Evolutionary conservation across 2,113 vertebrate genomes (phyloP), one percentile per base, ranked within the genome.

Genomic region (Aphyosemion australe): DNA sequence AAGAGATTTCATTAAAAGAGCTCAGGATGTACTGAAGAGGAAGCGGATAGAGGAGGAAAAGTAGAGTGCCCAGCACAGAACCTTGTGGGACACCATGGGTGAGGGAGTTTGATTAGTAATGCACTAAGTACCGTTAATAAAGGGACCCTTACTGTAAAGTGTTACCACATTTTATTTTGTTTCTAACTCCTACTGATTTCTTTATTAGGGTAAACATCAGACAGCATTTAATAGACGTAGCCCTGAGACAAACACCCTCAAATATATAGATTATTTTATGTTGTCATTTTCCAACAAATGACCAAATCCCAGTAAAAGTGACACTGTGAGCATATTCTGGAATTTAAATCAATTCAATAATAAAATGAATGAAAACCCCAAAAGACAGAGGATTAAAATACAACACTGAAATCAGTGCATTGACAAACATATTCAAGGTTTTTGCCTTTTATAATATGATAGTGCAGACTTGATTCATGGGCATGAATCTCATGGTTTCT

Each of bases 401-500:
- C 51, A 67, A 70, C 46, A 65, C 21, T 69, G 8, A 49, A 52
- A 12, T 67, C 66, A 76, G 53, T 57, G 64, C 59, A 60, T 31
- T 7, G 8, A 76, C 63, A 48, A 48, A 48, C n/a, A 19, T 19
- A 10, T n/a, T 7, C 26, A 26, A 26, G 26, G 3, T 2, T 26
- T 26, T 26, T 26, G 26, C 26, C 26, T 26, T 26, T 26, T 26
- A 26, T 26, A 26, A 4, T 2, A 26, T 26, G 26, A 60, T 59
- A 54, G 70, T 74, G 58, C 54, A 45, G 51, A 45, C 64, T 31
- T 78, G n/a, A 58, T 37, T 46, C n/a, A 26, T 5, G 19, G 6
- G 41, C 11, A 8, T 45, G 60, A 58, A 13, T 19, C 39, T 90
- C 79, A 92, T 0, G 34, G 66, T 51, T 4, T 81, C 39, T 66